Conservation (phyloP, 2,113 vertebrate genomes). For the Caloenas nicobarica region DNA sequence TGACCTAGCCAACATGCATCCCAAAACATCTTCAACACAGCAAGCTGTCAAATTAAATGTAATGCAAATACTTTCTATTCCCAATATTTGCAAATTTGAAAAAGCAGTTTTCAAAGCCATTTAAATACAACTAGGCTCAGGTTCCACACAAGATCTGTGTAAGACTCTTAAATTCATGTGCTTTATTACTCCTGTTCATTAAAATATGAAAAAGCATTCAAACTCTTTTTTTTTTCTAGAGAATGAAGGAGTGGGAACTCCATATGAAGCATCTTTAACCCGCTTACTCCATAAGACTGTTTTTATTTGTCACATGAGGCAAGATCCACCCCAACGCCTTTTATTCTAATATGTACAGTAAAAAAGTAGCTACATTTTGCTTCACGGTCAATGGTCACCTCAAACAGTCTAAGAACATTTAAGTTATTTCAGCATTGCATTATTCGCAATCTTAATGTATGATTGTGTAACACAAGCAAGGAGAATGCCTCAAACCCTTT, state of each 20-base stretch:
- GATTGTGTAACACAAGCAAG: background rate
- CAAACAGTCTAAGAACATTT: background rate
- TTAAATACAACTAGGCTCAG: background rate
- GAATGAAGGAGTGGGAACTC: background rate
- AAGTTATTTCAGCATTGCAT: background rate
- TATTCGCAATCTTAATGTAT: background rate
- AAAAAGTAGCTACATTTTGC: background rate
- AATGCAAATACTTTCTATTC: background rate
- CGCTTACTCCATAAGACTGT: background rate
- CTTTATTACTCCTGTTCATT: background rate
- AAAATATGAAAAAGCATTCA: background rate
- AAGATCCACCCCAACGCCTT: background rate
- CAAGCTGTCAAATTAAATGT: background rate
- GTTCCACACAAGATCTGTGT: background rate
- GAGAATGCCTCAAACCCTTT: rapidly evolving
- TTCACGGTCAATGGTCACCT: background rate
- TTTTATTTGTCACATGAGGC: background rate
- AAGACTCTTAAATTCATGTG: background rate
- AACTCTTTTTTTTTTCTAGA: background rate
- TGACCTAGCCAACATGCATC: background rate
- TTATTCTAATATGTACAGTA: background rate
- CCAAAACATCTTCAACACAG: background rate
- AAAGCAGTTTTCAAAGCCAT: background rate
- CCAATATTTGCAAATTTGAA: background rate
- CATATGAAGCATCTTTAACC: background rate